These are phyloP conservation scores for Bothrops jararaca DNA, from an alignment of 2,113 vertebrate genomes.

Conservation along the genomic window DNA sequence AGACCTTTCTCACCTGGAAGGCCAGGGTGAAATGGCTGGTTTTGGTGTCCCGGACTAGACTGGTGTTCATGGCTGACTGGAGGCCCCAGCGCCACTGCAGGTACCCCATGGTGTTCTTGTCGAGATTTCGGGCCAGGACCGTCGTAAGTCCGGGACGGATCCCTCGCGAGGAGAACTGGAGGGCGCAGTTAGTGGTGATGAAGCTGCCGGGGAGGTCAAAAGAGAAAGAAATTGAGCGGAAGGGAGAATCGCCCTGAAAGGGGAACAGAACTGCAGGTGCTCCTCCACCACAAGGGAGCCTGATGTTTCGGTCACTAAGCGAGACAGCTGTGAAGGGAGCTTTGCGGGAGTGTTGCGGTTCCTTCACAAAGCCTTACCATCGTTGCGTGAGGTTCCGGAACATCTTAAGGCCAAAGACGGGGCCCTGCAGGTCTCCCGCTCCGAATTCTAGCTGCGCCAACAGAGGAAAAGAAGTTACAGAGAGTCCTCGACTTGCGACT, in stretches of 20 bases:
- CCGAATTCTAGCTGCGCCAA: slow-evolving; percentile 86
- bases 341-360: not conserved
- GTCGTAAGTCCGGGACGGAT: slow-evolving; percentile 88
- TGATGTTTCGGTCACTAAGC: not conserved
- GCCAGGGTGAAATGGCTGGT: slow-evolving; percentile 90
- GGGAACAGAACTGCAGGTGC: too few relatives aligned
- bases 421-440: slow-evolving; percentile 91
- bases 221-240: not conserved
- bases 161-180: slow-evolving; percentile 92
- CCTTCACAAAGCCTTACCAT: slow-evolving; percentile 72
- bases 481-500: not conserved
- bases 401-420: slow-evolving; percentile 89
- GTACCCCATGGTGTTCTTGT: slow-evolving; percentile 98
- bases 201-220: slow-evolving; percentile 71
- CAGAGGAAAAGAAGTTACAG: slow-evolving; percentile 32
- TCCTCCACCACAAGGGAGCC: not conserved
- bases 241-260: not conserved
- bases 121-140: slow-evolving; percentile 88
- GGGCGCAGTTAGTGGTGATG: slow-evolving; percentile 86
- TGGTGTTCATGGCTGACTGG: slow-evolving; percentile 97
- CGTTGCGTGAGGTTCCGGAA: slow-evolving; percentile 93
- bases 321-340: not conserved
- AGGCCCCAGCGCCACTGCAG: slow-evolving; percentile 94
- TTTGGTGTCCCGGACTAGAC: slow-evolving; percentile 92
- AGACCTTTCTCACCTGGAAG: slow-evolving; percentile 77